A percentile compares a stretch with the other conserved stretches of the same genome.
phyloP scores from a whole-genome alignment of 2,113 vertebrate genomes.

The Amphiprion ocellaris region DNA sequence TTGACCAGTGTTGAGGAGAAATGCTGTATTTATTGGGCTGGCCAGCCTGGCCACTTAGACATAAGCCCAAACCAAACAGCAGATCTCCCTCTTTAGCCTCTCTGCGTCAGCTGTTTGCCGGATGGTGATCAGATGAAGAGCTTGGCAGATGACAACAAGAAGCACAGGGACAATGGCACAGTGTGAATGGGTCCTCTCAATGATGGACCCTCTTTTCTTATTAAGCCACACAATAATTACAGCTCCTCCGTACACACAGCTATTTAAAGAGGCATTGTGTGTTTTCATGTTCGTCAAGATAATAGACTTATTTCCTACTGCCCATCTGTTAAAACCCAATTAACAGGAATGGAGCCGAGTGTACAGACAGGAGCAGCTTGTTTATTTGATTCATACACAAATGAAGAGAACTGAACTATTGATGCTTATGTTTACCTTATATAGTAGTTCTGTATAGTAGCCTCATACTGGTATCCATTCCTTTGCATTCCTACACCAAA shows the following conservation, averaged over 20 bases:
- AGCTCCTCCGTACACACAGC: conserved; percentile 37
- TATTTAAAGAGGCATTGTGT: conserved; percentile 64
- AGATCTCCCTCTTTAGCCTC: conserved; percentile 83
- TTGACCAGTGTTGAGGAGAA: not conserved
- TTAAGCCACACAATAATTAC: conserved; percentile 56
- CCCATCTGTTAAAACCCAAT: conserved; percentile 57
- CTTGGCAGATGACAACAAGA: conserved; percentile 85
- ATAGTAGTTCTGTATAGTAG: too few species aligned
- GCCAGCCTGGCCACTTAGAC: conserved; percentile 43
- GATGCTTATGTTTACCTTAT: too few species aligned
- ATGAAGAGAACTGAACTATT: not conserved
- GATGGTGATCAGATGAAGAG: conserved; percentile 91
- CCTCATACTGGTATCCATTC: too few species aligned
- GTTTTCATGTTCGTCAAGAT: conserved; percentile 68
- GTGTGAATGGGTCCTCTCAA: conserved; percentile 81
- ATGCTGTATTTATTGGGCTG: conserved; percentile 72
- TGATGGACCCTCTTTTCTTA: conserved; percentile 55
- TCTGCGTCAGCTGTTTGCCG: conserved; percentile 89
- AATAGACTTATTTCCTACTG: conserved; percentile 49
- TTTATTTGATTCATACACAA: not conserved
- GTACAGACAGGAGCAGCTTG: not conserved
- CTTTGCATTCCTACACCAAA: not conserved
- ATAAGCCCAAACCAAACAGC: conserved; percentile 69
- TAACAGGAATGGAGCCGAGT: not conserved
- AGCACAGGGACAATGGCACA: conserved; percentile 84